Percentiles rank a stretch among this genome's conserved stretches.
Conservation (phyloP, 1,140 invertebrate species). For the Penaeus indicus region DNA sequence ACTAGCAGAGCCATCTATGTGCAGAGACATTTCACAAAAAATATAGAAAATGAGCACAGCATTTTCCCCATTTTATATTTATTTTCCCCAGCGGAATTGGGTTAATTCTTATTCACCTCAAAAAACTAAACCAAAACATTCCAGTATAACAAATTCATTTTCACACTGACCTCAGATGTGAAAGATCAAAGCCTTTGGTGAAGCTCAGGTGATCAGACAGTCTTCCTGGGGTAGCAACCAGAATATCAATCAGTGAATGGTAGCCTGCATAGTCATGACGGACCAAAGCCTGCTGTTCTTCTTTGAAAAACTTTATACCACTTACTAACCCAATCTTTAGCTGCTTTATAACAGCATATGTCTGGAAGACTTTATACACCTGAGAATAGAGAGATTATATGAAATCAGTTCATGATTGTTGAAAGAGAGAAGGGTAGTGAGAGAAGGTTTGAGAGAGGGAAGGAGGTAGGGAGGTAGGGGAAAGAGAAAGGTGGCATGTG, state of each 20-base stretch:
- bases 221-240: conserved; percentile 93
- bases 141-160: not conserved
- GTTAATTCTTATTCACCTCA: not conserved
- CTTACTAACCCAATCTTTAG: conserved; percentile 82
- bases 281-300: conserved; percentile 77
- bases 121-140: not conserved
- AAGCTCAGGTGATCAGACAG: conserved; percentile 91
- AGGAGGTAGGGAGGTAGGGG: too few relatives aligned
- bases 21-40: too few relatives aligned
- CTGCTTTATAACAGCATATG: conserved; percentile 66
- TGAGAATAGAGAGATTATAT: not conserved
- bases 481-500: too few relatives aligned
- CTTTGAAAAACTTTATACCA: conserved; percentile 84
- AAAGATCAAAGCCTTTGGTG: conserved; percentile 88
- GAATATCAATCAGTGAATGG: conserved; percentile 80
- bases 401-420: not conserved
- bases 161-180: conserved; percentile 74
- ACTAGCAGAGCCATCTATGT: too few relatives aligned
- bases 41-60: too few relatives aligned
- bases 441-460: too few relatives aligned
- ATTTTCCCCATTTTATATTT: too few relatives aligned
- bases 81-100: not conserved
- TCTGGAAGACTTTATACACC: conserved; percentile 42
- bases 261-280: conserved; percentile 34
- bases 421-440: not conserved